phyloP scores from a whole-genome alignment of 2,797 vertebrate genomes.

The Muscicapa striata region DNA sequence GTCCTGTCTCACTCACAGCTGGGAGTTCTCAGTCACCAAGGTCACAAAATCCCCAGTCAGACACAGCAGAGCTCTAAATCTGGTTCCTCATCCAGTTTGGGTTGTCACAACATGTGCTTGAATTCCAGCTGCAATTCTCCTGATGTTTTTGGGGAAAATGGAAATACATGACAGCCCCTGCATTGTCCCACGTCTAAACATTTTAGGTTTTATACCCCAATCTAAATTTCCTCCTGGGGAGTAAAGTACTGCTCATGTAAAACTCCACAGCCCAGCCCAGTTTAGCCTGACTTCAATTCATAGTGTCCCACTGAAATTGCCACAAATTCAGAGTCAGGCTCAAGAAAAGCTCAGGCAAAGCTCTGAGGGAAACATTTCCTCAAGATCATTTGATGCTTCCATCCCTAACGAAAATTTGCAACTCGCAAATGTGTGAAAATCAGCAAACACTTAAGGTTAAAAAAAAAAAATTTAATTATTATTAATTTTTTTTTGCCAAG shows the following conservation, averaged over 20 bases:
- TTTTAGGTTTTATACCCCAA: not conserved
- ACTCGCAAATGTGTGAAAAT: not conserved
- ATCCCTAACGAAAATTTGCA: not conserved
- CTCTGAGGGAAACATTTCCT: not conserved
- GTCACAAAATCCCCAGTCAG: constrained; percentile 4
- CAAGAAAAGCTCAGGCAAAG: not conserved
- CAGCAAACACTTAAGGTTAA: not conserved
- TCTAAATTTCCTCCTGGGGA: not conserved
- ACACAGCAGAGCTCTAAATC: not conserved
- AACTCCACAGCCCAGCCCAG: not conserved
- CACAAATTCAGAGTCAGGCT: not conserved
- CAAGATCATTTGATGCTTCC: not conserved
- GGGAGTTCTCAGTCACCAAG: not conserved
- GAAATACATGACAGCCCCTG: not conserved
- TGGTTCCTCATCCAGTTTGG: not conserved
- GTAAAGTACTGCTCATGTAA: not conserved
- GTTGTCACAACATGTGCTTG: not conserved
- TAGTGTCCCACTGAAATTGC: not conserved
- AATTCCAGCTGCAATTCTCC: not conserved
- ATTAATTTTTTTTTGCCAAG: not conserved
- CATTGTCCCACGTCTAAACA: not conserved
- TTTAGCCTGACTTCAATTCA: not conserved
- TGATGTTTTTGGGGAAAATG: not conserved
- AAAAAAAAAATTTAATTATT: not conserved
- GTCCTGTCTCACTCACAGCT: not conserved